A percentile compares a stretch with the other conserved stretches of the same genome.
These are phyloP conservation scores for Drosophila albomicans DNA, from an alignment of 1,140 invertebrate genomes.

Conservation along the genomic window DNA sequence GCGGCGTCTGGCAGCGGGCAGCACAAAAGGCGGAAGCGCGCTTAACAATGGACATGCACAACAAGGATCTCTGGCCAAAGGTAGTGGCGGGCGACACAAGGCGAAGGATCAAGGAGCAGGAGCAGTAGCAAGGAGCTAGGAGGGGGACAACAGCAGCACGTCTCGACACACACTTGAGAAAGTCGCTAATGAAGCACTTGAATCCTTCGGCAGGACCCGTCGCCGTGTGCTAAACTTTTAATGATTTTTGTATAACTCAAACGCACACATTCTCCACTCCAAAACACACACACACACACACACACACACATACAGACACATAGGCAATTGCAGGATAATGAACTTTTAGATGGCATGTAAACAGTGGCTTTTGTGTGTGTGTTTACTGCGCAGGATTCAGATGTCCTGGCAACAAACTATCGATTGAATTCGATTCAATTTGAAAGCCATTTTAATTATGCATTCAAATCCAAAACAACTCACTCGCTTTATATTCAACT, in stretches of 20 bases:
- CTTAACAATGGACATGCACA: slow-evolving; percentile 62
- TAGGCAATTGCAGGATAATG: slow-evolving; percentile 72
- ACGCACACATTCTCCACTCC: slow-evolving; percentile 28
- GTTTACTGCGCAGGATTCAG: slow-evolving; percentile 70
- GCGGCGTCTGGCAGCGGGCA: slow-evolving; percentile 59
- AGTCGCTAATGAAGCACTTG: slow-evolving; percentile 83
- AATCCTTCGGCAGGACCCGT: slow-evolving; percentile 46
- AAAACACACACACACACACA: slow-evolving; percentile 31
- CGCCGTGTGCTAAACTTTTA: slow-evolving; percentile 74
- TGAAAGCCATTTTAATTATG: slow-evolving; percentile 47
- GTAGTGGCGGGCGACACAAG: neutral
- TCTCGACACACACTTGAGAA: slow-evolving; percentile 71
- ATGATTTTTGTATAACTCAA: slow-evolving; percentile 71
- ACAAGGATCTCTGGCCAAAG: slow-evolving; percentile 1
- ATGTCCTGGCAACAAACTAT: slow-evolving; percentile 50
- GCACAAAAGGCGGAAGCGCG: slow-evolving; percentile 61
- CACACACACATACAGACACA: slow-evolving; percentile 17
- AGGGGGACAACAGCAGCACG: slow-evolving; percentile 10
- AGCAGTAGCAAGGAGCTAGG: too few relatives aligned
- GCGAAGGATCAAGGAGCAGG: too few relatives aligned
- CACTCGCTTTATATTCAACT: neutral
- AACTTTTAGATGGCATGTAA: slow-evolving; percentile 72
- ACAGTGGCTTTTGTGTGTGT: slow-evolving; percentile 47
- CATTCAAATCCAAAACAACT: slow-evolving; percentile 32
- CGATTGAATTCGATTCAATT: slow-evolving; percentile 49